phyloP scores from a whole-genome alignment of 2,113 vertebrate genomes.

The Cephalopterus ornatus region DNA sequence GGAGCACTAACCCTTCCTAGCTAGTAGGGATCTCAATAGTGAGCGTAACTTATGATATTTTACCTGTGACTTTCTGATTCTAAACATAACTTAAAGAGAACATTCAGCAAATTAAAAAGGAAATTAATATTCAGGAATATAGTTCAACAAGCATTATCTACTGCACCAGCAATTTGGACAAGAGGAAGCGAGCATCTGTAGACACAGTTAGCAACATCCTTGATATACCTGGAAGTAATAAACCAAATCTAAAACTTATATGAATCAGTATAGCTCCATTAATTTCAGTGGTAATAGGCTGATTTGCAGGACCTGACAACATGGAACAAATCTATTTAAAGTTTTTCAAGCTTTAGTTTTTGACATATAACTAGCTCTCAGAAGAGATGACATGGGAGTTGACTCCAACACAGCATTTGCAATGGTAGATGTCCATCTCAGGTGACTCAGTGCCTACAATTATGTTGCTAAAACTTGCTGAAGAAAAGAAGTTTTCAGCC shows the following conservation, averaged over 20 bases:
- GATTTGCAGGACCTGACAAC: neutral
- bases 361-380: neutral
- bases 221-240: neutral
- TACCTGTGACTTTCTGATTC: neutral
- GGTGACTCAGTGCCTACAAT: neutral
- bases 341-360: neutral
- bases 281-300: neutral
- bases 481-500: neutral
- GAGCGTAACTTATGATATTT: neutral
- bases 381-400: neutral
- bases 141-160: neutral
- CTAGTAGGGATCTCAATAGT: neutral
- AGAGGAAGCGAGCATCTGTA: neutral
- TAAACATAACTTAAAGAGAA: neutral
- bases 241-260: neutral
- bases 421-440: neutral
- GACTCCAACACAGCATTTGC: neutral
- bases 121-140: neutral
- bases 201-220: neutral
- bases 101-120: neutral
- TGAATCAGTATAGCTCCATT: neutral
- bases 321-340: neutral
- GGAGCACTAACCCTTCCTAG: neutral
- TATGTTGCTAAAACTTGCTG: neutral
- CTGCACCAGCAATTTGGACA: neutral